These are phyloP conservation scores for Melanotaenia parkinsoni DNA, from an alignment of 2,797 vertebrate species.

Conservation along the genomic window DNA sequence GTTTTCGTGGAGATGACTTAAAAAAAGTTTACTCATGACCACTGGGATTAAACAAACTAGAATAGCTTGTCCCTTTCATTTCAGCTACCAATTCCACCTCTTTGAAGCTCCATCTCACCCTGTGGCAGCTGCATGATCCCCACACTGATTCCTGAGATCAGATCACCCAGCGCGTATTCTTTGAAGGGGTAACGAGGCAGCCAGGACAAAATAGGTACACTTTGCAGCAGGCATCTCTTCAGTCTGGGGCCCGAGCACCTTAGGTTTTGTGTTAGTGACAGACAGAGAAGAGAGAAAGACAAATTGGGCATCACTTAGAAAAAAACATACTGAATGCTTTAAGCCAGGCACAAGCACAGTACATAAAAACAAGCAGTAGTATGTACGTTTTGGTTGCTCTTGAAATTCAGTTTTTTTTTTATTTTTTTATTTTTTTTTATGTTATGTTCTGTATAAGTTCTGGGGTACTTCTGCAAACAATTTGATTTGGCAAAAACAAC, in stretches of 20 bases:
- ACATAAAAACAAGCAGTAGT: too few relatives aligned
- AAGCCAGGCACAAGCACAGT: too few relatives aligned
- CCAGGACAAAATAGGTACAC: constrained; percentile 88
- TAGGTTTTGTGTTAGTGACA: constrained; percentile 11
- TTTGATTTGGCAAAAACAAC: too few relatives aligned
- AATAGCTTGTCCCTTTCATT: neutral
- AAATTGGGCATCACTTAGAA: neutral
- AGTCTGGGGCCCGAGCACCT: constrained; percentile 78
- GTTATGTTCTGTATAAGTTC: too few relatives aligned
- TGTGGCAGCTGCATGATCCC: constrained; percentile 89
- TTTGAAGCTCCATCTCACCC: constrained; percentile 77
- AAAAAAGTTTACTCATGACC: neutral
- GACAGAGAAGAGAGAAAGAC: neutral
- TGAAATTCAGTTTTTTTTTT: too few relatives aligned
- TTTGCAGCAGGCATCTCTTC: constrained; percentile 79
- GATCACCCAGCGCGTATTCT: constrained; percentile 89
- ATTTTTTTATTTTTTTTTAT: too few relatives aligned
- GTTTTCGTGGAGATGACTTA: neutral
- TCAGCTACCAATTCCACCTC: neutral
- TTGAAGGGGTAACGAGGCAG: constrained; percentile 89
- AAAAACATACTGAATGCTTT: too few relatives aligned
- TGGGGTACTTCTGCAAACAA: too few relatives aligned
- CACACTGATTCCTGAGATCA: constrained; percentile 92
- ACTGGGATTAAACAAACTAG: neutral
- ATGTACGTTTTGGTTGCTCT: too few relatives aligned